These are phyloP conservation scores for Cetoscarus ocellatus DNA, from an alignment of 2,797 vertebrate genomes.

Conservation along the genomic window DNA sequence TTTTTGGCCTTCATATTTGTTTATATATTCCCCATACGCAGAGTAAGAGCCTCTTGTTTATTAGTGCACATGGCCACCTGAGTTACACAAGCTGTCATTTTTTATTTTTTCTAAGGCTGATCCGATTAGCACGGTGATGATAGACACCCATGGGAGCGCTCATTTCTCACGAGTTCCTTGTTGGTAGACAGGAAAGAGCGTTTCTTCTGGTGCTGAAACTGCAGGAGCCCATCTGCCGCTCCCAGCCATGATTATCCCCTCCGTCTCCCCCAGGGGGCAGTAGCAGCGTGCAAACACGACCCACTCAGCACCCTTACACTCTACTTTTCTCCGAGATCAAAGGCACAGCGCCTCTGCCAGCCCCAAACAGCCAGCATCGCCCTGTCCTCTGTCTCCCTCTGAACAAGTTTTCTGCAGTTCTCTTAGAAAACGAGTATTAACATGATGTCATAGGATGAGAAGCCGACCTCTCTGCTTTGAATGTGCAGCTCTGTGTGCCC, in stretches of 20 bases:
- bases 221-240: constrained; percentile 66
- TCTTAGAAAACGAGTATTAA: constrained; percentile 45
- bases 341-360: constrained; percentile 47
- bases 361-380: constrained; percentile 32
- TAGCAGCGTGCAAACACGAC: constrained; percentile 69
- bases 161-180: constrained; percentile 61
- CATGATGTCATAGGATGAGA: constrained; percentile 65
- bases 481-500: constrained; percentile 26
- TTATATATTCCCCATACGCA: constrained; percentile 16
- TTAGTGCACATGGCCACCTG: constrained; percentile 56
- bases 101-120: constrained; percentile 42
- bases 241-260: constrained; percentile 36
- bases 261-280: constrained; percentile 77
- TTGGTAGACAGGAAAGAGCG: constrained; percentile 63
- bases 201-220: constrained; percentile 64
- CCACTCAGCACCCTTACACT: constrained; percentile 29
- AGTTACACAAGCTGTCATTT: constrained; percentile 63
- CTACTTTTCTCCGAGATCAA: constrained; percentile 54
- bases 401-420: constrained; percentile 64
- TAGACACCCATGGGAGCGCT: constrained; percentile 71
- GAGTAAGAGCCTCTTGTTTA: constrained; percentile 53
- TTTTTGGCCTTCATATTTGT: constrained; percentile 2
- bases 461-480: constrained; percentile 40
- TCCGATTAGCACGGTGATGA: constrained; percentile 74
- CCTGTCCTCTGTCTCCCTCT: constrained; percentile 50